phyloP scores from a whole-genome alignment of 2,888 invertebrate genomes.

The Acrobasis consociella region DNA sequence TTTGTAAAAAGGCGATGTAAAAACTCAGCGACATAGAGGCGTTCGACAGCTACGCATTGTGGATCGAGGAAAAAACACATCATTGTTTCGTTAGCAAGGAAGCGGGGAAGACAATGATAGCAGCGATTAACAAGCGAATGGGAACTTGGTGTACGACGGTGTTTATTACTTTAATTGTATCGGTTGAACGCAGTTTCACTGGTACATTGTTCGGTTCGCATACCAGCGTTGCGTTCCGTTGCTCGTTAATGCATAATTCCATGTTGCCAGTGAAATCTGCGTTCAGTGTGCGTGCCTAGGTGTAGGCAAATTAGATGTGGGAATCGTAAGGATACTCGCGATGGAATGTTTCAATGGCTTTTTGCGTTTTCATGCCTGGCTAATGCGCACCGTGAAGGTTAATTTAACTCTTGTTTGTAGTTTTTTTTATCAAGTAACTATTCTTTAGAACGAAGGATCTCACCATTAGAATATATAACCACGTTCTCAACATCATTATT shows the following conservation, averaged over 20 bases:
- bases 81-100: slow-evolving; percentile 71
- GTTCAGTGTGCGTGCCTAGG: slow-evolving; percentile 55
- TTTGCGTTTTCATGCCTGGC: slow-evolving; percentile 45
- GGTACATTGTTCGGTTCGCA: slow-evolving; percentile 67
- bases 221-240: slow-evolving; percentile 62
- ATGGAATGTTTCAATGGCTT: slow-evolving; percentile 48
- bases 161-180: slow-evolving; percentile 77
- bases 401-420: slow-evolving; percentile 34
- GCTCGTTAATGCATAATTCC: slow-evolving; percentile 69
- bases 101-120: slow-evolving; percentile 74
- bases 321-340: slow-evolving; percentile 52
- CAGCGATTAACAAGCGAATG: slow-evolving; percentile 69
- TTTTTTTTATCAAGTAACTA: background rate
- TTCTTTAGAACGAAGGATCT: background rate
- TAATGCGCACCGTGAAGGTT: slow-evolving; percentile 43
- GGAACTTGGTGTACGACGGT: slow-evolving; percentile 64
- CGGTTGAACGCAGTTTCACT: slow-evolving; percentile 73
- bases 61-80: slow-evolving; percentile 64
- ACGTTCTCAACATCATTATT: background rate
- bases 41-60: slow-evolving; percentile 66
- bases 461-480: background rate
- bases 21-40: slow-evolving; percentile 51
- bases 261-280: slow-evolving; percentile 70
- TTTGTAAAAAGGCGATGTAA: slow-evolving; percentile 41
- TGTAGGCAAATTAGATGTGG: slow-evolving; percentile 58